A percentile compares a stretch with the other conserved stretches of the same genome.
Evolutionary conservation across 2,888 invertebrate species (phyloP).

Genomic region (Plebejus melissa): DNA sequence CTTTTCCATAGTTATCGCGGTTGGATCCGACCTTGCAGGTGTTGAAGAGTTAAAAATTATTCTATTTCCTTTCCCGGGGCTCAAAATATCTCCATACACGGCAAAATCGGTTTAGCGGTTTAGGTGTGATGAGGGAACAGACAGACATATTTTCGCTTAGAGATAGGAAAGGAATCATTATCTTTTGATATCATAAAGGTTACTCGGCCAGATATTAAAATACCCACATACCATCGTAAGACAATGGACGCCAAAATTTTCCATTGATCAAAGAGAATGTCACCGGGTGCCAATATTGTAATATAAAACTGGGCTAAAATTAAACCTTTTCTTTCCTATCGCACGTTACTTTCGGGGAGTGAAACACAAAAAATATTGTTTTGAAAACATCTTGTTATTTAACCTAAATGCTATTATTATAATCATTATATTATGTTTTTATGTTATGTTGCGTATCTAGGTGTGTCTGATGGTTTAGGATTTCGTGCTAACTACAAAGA

Average conservation of each 20-base stretch:
- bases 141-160: background rate
- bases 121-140: no score
- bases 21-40: no score
- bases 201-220: background rate
- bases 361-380: background rate
- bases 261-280: conserved; percentile 24
- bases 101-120: no score
- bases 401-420: background rate
- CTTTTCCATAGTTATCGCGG: no score
- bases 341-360: background rate
- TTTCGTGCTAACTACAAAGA: no score
- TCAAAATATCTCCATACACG: no score
- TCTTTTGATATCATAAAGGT: background rate
- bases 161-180: background rate
- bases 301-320: conserved; percentile 10
- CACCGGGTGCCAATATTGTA: conserved; percentile 15
- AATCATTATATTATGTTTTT: background rate
- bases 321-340: conserved; percentile 8
- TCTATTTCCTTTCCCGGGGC: no score
- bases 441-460: no score
- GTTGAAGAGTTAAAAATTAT: no score
- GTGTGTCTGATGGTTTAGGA: no score
- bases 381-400: background rate
- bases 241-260: conserved; percentile 25
- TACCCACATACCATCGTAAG: conserved; percentile 1